A percentile compares a stretch with the other conserved stretches of the same genome.
phyloP scores from a whole-genome alignment of 2,797 vertebrate genomes.

The Lepidocolaptes lacrymiger region DNA sequence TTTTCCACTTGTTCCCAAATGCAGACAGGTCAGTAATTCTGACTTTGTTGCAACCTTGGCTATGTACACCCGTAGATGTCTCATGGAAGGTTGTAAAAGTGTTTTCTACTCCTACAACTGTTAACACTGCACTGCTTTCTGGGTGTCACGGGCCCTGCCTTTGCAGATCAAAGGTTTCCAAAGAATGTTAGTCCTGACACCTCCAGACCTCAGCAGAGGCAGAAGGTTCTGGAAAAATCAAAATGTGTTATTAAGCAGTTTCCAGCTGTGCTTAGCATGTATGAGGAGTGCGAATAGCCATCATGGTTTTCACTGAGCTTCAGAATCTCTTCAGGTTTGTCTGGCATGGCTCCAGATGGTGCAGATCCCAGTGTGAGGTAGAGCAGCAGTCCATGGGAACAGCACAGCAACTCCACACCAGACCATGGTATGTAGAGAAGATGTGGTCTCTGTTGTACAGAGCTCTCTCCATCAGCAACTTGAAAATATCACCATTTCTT shows the following conservation, averaged over 20 bases:
- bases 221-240: slow-evolving; percentile 12
- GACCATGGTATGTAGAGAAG: not conserved
- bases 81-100: not conserved
- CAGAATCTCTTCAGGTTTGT: not conserved
- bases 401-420: accelerated
- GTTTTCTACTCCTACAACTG: not conserved
- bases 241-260: not conserved
- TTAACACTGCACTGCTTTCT: not conserved
- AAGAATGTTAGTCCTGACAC: not conserved
- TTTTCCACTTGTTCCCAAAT: not conserved
- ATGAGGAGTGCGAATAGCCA: not conserved
- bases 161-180: not conserved
- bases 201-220: not conserved
- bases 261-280: not conserved
- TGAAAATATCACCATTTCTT: not conserved
- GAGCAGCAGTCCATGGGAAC: not conserved
- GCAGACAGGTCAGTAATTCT: not conserved
- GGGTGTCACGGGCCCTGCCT: not conserved
- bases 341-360: not conserved
- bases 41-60: not conserved
- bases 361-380: not conserved
- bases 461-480: not conserved
- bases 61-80: not conserved
- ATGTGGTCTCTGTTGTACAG: not conserved
- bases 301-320: not conserved